Conservation (phyloP, 2,113 vertebrate genomes). For the Recurvirostra avosetta region DNA sequence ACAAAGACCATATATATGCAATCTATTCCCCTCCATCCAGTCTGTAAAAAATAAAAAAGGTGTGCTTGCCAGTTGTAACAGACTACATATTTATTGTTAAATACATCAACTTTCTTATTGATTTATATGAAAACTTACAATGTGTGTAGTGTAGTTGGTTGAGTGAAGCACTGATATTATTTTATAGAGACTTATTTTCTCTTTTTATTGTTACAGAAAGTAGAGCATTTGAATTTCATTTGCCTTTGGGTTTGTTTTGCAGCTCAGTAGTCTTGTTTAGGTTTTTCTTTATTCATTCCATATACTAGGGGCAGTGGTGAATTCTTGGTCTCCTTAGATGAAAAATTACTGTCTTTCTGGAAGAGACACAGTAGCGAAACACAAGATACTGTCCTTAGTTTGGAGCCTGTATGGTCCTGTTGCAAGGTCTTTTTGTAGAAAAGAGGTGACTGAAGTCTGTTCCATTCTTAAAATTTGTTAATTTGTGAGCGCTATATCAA, state of each 20-base stretch:
- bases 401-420: not conserved
- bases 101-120: not conserved
- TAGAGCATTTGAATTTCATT: not conserved
- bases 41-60: not conserved
- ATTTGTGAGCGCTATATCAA: accelerated
- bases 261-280: not conserved
- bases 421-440: not conserved
- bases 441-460: not conserved
- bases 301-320: not conserved
- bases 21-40: not conserved
- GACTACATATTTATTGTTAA: not conserved
- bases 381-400: not conserved
- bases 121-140: not conserved
- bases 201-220: not conserved
- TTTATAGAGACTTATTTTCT: not conserved
- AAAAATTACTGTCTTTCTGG: not conserved
- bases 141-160: not conserved
- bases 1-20: not conserved
- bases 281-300: not conserved
- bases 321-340: not conserved
- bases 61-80: not conserved
- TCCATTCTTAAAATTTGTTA: not conserved
- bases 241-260: not conserved
- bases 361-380: not conserved
- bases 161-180: not conserved